Evolutionary conservation across 2,113 vertebrate genomes (phyloP), one percentile per base, ranked within the genome.

Genomic region (Platysternon megacephalum): DNA sequence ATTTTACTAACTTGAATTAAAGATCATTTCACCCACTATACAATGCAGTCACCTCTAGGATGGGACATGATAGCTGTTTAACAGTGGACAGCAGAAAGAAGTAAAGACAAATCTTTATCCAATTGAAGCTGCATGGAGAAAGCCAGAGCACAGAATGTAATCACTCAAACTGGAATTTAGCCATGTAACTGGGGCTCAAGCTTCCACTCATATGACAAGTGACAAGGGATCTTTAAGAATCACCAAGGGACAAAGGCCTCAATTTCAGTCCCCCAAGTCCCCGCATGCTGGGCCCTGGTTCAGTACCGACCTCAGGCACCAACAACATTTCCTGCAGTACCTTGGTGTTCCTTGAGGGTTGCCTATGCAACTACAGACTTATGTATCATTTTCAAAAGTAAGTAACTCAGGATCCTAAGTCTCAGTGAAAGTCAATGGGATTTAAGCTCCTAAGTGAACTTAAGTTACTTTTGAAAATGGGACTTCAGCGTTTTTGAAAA

Each of bases 401-500:
- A 72, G 65, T 21, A 72, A 72, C 8, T 39, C 65, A 72, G n/a
- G 17, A 72, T n/a, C 65, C 65, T 72, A 87, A 4, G 85, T 48
- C 16, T 26, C 21, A 61, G 0, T 79, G 82, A 90, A 97, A 91
- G 35, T 44, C 39, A 90, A 79, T 6, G 55, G 79, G 91, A 88
- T 44, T 35, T 24, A 93, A 39, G 22, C 12, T 46, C 42, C 74
- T 13, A 46, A 4, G 26, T 14, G 44, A 26, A 46, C 35, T 89
- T 29, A 79, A 76, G 84, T 93, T 55, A 84, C 87, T 55, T 80
- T 22, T 17, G 26, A 79, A 96, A 96, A 94, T 55, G 8, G 74
- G 58, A 29, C 11, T 87, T 93, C 78, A 85, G n/a, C 58, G 87
- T 81, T 93, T 52, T 19, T 79, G 74, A 91, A 87, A 93, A 68